Conservation (phyloP, 2,113 vertebrate genomes). For the Centropristis striata region DNA sequence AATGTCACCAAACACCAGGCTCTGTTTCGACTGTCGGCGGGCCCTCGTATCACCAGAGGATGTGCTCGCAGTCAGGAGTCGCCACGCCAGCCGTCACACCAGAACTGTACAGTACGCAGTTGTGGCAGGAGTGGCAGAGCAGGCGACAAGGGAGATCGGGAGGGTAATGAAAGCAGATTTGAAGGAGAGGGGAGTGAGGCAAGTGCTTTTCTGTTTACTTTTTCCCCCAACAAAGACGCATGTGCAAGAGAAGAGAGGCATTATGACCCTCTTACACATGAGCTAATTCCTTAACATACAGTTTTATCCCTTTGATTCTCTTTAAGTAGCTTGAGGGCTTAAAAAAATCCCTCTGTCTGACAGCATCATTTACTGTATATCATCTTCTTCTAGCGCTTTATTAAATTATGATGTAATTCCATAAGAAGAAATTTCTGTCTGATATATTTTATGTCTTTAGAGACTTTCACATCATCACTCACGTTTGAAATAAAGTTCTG, state of each 20-base stretch:
- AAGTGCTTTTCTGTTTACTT: conserved; percentile 1
- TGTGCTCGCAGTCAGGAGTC: conserved; percentile 48
- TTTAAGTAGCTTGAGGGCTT: background rate
- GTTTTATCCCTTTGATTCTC: background rate
- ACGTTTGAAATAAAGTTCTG: conserved; percentile 19
- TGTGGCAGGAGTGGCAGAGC: conserved; percentile 60
- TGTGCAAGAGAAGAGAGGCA: conserved; percentile 20
- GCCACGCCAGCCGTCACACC: conserved; percentile 62
- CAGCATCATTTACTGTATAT: background rate
- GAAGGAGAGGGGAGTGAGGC: conserved; percentile 41
- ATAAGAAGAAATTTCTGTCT: background rate
- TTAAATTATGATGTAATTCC: conserved; percentile 3
- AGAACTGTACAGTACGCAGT: conserved; percentile 42
- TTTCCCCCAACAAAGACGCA: background rate
- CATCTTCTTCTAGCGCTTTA: background rate
- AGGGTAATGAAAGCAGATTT: conserved; percentile 67
- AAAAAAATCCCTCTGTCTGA: background rate
- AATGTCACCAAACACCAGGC: conserved; percentile 79
- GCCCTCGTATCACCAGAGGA: conserved; percentile 58
- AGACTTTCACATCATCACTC: conserved; percentile 3
- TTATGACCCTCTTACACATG: background rate
- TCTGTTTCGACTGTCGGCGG: conserved; percentile 45
- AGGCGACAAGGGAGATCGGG: conserved; percentile 58
- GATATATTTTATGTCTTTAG: background rate
- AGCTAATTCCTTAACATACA: background rate